Base-by-base conservation (phyloP, 2,113 vertebrate genomes). In the Percopsis transmontana region DNA sequence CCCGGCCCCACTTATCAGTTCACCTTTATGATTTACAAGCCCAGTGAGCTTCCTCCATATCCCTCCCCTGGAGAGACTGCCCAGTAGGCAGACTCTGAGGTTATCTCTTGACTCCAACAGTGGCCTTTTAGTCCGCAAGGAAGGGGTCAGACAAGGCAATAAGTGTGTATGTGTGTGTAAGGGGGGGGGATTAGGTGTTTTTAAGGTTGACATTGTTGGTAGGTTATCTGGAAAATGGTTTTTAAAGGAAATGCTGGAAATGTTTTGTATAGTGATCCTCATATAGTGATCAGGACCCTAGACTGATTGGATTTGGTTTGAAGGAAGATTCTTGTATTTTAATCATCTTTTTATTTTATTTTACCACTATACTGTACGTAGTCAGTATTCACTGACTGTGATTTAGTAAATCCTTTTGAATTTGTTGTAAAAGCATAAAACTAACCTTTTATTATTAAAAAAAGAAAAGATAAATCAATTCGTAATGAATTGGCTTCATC, bases 11-110 rank as follows among this genome's bases (percentile, higher is more conserved):
- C 27, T 70, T 74, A 83, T 82, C 76, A 72, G 68, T 67, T 74
- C 71, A 71, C 74, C 70, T 83, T 84, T 77, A 58, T 70, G 76
- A 86, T 85, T 84, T 77, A 81, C 44, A 72, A 53, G 40, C 58
- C 54, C 15, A n/a, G 27, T 39, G 55, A 12, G 57, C 18, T 57
- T 40, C 48, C 48, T 74, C 68, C 58, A 40, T 53, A 54, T 67
- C 20, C 3, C 23, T 50, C 53, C 13, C 48, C 39, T 13, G 21
- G 51, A 62, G 23, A 55, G 38, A 59, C 33, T n/a, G 57, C 56
- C 16, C 33, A 41, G 40, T 44, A 54, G 24, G 62, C 45, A 27
- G 12, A n/a, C n/a, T 56, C 62, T 59, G 45, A 70, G 40, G 60
- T 71, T 74, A 72, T 76, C 70, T 77, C 16, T 15, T 62, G 55